Conservation (phyloP, 2,888 invertebrate species). For the Idaea biselata region DNA sequence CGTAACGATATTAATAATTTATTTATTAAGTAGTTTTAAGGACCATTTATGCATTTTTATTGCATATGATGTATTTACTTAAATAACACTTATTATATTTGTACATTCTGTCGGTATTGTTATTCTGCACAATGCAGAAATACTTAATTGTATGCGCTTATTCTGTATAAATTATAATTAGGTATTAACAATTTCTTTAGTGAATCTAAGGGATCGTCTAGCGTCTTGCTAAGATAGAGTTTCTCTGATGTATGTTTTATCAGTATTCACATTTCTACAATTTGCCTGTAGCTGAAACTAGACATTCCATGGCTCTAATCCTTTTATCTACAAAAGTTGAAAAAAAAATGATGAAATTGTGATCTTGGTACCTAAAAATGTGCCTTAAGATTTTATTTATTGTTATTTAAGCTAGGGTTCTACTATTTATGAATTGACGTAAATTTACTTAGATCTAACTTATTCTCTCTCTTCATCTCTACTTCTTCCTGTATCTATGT, state of each 20-base stretch:
- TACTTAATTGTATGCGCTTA: conserved; percentile 80
- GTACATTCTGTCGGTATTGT: conserved; percentile 81
- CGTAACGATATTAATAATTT: conserved; percentile 61
- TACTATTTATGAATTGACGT: conserved; percentile 69
- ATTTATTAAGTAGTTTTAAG: conserved; percentile 73
- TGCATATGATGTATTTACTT: conserved; percentile 62
- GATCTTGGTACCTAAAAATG: conserved; percentile 76
- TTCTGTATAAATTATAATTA: conserved; percentile 67
- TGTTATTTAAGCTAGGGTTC: conserved; percentile 73
- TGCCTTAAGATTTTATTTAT: conserved; percentile 80
- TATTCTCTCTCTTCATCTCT: conserved; percentile 51
- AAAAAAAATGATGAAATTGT: conserved; percentile 67
- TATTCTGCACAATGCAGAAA: conserved; percentile 81
- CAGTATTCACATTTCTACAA: conserved; percentile 36
- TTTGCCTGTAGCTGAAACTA: conserved; percentile 47
- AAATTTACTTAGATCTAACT: conserved; percentile 60
- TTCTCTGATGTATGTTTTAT: conserved; percentile 40
- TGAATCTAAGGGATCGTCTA: conserved; percentile 53
- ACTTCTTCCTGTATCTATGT: conserved; percentile 32
- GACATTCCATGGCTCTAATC: conserved; percentile 72
- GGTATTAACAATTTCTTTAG: conserved; percentile 53
- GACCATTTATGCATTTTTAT: conserved; percentile 55
- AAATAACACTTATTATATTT: conserved; percentile 64
- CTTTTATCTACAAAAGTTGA: conserved; percentile 52
- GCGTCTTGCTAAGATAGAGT: conserved; percentile 46